Percentiles rank a stretch among this genome's conserved stretches.
These are phyloP conservation scores for Cabera pusaria DNA, from an alignment of 2,888 invertebrate genomes.

Conservation along the genomic window DNA sequence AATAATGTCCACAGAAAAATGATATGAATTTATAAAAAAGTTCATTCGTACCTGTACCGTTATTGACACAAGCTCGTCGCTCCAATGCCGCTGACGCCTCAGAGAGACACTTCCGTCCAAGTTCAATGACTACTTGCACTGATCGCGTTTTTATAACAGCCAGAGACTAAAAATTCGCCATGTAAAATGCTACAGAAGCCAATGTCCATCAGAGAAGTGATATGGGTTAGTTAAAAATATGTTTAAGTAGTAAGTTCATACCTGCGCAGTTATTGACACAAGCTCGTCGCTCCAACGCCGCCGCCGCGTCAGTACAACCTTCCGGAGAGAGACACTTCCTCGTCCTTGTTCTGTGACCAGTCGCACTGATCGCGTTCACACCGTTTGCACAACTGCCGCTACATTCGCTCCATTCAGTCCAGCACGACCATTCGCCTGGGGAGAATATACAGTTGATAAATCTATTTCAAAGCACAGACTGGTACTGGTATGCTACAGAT, in stretches of 20 bases:
- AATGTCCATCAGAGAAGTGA: too few relatives aligned
- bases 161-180: too few relatives aligned
- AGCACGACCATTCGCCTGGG: conserved; percentile 91
- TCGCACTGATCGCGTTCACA: conserved; percentile 26
- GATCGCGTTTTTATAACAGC: too few relatives aligned
- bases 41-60: conserved; percentile 83
- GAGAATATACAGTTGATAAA: too few relatives aligned
- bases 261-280: conserved; percentile 87
- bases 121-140: conserved; percentile 83
- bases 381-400: conserved; percentile 87
- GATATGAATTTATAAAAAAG: too few relatives aligned
- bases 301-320: conserved; percentile 84
- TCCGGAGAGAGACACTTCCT: conserved; percentile 86
- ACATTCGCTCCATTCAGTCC: conserved; percentile 93
- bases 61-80: conserved; percentile 87
- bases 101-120: conserved; percentile 87
- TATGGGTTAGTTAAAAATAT: too few relatives aligned
- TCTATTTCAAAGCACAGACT: too few relatives aligned
- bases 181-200: too few relatives aligned
- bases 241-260: conserved; percentile 33
- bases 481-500: too few relatives aligned
- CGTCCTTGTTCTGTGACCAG: conserved; percentile 86
- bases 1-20: too few relatives aligned
- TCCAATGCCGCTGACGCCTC: conserved; percentile 84
- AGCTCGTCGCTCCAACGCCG: conserved; percentile 85